These are phyloP conservation scores for Poeciliopsis occidentalis DNA, from an alignment of 2,113 vertebrate genomes.

Conservation along the genomic window DNA sequence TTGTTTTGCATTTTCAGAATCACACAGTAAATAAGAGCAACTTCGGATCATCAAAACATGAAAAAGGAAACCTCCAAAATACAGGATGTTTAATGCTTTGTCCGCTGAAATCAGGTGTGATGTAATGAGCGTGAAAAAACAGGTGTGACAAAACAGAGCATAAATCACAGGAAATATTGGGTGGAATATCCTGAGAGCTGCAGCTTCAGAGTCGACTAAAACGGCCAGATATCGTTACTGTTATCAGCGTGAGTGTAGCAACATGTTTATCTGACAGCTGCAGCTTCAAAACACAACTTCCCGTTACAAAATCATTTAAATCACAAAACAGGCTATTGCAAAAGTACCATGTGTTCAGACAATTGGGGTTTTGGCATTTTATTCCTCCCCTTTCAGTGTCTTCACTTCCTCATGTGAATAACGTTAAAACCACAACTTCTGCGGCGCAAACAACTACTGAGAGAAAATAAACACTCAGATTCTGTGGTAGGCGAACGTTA, in stretches of 20 bases:
- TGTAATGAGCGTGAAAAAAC: conserved; percentile 44
- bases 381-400: conserved; percentile 46
- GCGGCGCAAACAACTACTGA: conserved; percentile 57
- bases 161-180: conserved; percentile 44
- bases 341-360: conserved; percentile 34
- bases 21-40: conserved; percentile 9
- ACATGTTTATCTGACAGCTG: conserved; percentile 28
- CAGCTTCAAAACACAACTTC: conserved; percentile 55
- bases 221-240: background rate
- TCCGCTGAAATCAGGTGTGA: conserved; percentile 21
- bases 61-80: conserved; percentile 55
- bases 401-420: conserved; percentile 78
- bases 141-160: conserved; percentile 37
- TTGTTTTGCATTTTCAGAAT: conserved; percentile 33
- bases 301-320: conserved; percentile 68
- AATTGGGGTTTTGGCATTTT: conserved; percentile 42
- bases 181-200: conserved; percentile 20
- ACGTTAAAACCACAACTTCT: conserved; percentile 79
- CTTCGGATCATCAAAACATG: conserved; percentile 53
- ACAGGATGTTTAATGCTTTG: conserved; percentile 59
- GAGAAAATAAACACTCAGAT: conserved; percentile 29
- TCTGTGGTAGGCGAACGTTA: background rate
- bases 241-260: background rate
- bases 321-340: conserved; percentile 61
- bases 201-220: conserved; percentile 7